Evolutionary conservation across 1,140 invertebrate species (phyloP).

Genomic region (Telenomus remus): DNA sequence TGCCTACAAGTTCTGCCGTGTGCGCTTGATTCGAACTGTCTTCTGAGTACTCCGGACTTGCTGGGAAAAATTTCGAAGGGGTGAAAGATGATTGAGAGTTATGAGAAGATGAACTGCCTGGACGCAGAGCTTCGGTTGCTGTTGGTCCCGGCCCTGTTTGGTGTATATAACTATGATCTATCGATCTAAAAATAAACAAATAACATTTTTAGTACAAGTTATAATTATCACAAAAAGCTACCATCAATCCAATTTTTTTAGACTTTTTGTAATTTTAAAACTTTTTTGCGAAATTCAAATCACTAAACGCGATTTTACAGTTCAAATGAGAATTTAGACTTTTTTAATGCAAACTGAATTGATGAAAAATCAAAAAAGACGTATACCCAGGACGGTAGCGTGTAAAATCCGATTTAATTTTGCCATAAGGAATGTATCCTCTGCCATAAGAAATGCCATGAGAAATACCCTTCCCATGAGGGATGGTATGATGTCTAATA

Average conservation of each 20-base stretch:
- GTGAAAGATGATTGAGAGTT: conserved; percentile 7
- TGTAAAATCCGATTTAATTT: conserved; percentile 55
- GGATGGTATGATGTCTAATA: conserved; percentile 62
- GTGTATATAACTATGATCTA: conserved; percentile 13
- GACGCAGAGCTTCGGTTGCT: conserved; percentile 18
- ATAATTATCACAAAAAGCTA: too few relatives aligned
- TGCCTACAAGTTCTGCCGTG: conserved; percentile 3
- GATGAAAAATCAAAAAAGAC: too few relatives aligned
- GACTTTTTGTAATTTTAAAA: too few relatives aligned
- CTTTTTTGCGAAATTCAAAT: too few relatives aligned
- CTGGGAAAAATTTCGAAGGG: conserved; percentile 16
- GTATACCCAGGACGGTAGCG: conserved; percentile 25
- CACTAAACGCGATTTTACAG: too few relatives aligned
- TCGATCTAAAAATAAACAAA: conserved; percentile 17
- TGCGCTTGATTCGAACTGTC: neutral
- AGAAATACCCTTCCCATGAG: conserved; percentile 63
- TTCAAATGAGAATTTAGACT: too few relatives aligned
- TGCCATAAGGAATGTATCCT: conserved; percentile 66
- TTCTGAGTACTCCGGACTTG: too few relatives aligned
- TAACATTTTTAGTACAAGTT: too few relatives aligned
- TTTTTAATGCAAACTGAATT: too few relatives aligned
- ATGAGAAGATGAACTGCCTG: conserved; percentile 13
- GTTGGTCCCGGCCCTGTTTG: conserved; percentile 18
- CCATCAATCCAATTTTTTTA: too few relatives aligned
- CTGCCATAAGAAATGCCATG: conserved; percentile 63